phyloP scores from a whole-genome alignment of 2,797 vertebrate species.

The Muraenolepis orangiensis region DNA sequence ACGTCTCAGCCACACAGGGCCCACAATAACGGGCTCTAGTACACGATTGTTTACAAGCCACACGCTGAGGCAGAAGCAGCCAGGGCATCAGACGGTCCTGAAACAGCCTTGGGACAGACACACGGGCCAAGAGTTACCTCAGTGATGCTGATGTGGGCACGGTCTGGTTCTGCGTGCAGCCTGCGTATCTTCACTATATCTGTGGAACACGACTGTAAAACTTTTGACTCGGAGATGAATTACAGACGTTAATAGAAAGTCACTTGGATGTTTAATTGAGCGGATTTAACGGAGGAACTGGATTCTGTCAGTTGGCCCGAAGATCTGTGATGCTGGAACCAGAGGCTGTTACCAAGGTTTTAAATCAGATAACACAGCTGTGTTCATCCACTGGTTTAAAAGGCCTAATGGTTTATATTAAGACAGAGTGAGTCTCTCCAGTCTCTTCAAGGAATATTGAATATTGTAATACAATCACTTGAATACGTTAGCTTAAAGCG shows the following conservation, averaged over 20 bases:
- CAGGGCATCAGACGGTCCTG: not conserved
- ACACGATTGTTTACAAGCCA: not conserved
- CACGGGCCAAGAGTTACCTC: not conserved
- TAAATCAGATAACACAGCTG: conserved; percentile 53
- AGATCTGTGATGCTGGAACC: conserved; percentile 8
- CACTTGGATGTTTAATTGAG: conserved; percentile 4
- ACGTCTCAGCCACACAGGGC: not conserved
- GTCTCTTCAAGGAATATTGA: conserved; percentile 27
- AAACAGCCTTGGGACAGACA: too few species aligned
- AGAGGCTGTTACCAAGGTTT: conserved; percentile 20
- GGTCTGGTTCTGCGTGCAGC: not conserved
- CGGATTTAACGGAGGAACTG: not conserved
- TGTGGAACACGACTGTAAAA: not conserved
- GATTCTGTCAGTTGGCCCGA: not conserved
- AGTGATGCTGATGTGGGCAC: not conserved
- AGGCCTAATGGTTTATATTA: conserved; percentile 14
- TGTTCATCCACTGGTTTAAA: conserved; percentile 10
- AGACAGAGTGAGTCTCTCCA: conserved; percentile 29
- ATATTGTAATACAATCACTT: conserved; percentile 10
- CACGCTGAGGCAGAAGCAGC: not conserved
- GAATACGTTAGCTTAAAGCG: not conserved
- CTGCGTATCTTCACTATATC: not conserved
- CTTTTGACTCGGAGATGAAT: not conserved
- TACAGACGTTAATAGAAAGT: conserved; percentile 13
- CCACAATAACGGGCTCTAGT: not conserved